Conservation (phyloP, 2,797 vertebrate species). For the Gymnoscopelus braueri region DNA sequence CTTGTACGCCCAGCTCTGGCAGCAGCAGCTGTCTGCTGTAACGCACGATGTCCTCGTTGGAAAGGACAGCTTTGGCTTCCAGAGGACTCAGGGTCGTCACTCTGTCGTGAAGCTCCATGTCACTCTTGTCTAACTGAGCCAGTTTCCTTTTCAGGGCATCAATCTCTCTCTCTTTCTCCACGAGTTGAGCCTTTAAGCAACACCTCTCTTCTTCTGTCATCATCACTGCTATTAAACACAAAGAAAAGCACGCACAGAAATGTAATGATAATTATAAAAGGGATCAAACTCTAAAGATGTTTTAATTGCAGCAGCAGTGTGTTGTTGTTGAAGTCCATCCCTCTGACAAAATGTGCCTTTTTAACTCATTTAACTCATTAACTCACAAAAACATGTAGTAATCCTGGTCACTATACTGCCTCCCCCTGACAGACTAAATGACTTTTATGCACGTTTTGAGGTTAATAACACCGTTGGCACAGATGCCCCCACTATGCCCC, state of each 20-base stretch:
- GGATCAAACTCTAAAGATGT: not conserved
- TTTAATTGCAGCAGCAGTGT: too few relatives aligned
- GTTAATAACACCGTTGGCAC: too few relatives aligned
- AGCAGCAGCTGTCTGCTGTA: conserved; percentile 94
- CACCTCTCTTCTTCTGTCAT: conserved; percentile 70
- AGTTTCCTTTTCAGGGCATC: conserved; percentile 73
- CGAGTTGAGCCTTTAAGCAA: conserved; percentile 69
- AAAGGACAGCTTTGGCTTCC: conserved; percentile 71
- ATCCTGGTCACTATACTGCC: too few relatives aligned
- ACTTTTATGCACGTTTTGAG: too few relatives aligned
- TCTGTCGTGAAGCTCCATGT: conserved; percentile 57
- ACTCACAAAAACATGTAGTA: too few relatives aligned
- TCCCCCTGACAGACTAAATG: too few relatives aligned
- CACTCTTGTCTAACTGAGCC: conserved; percentile 64
- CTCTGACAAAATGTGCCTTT: not conserved
- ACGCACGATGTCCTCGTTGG: conserved; percentile 86
- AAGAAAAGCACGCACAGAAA: not conserved
- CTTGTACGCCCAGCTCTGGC: conserved; percentile 87
- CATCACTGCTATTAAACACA: conserved; percentile 28
- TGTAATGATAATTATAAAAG: too few relatives aligned
- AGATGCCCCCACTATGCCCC: too few relatives aligned
- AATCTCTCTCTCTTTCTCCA: conserved; percentile 76
- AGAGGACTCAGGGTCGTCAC: conserved; percentile 71
- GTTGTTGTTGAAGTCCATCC: too few relatives aligned
- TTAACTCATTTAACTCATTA: too few relatives aligned